Conservation (phyloP, 2,113 vertebrate species). For the Opisthocomus hoazin region DNA sequence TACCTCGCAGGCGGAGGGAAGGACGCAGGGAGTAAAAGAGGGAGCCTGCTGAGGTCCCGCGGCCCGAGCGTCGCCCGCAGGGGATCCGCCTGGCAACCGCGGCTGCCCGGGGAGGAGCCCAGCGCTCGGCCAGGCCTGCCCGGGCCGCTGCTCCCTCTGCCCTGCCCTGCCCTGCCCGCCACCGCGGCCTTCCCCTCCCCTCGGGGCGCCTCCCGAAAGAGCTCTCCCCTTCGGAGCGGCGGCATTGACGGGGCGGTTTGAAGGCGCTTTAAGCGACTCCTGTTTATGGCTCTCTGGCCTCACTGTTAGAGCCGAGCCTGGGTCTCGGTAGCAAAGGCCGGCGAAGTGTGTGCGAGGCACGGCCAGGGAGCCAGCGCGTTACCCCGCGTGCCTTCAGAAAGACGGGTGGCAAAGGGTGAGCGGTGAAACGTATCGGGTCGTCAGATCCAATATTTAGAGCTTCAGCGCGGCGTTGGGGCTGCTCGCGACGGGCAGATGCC, state of each 20-base stretch:
- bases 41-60: background rate
- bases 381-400: background rate
- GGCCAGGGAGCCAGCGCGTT: background rate
- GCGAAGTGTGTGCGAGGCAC: background rate
- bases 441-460: background rate
- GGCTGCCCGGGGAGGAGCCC: background rate
- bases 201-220: background rate
- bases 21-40: too few relatives aligned
- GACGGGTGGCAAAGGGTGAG: background rate
- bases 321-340: background rate
- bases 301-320: background rate
- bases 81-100: background rate
- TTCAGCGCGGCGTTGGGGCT: background rate
- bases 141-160: background rate
- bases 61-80: rapidly evolving
- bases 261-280: background rate
- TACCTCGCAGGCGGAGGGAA: background rate
- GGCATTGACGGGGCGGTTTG: background rate
- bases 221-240: background rate
- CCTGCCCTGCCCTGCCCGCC: background rate
- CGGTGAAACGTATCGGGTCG: rapidly evolving
- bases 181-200: background rate
- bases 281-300: background rate
- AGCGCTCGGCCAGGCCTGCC: too few relatives aligned
- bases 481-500: background rate